phyloP scores from a whole-genome alignment of 2,888 invertebrate species.

The Gastracanthus pulcherrimus region DNA sequence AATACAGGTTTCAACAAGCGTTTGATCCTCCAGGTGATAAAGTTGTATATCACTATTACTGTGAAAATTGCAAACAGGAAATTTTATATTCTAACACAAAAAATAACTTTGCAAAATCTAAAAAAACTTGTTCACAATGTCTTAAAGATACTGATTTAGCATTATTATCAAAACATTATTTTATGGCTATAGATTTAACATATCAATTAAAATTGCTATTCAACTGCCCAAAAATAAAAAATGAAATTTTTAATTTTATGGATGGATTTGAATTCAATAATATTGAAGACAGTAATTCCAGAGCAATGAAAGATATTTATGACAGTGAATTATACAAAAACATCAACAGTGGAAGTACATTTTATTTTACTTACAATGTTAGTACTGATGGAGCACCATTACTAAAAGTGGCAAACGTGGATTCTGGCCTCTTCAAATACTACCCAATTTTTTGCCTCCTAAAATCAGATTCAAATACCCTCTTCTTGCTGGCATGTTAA shows the following conservation, averaged over 20 bases:
- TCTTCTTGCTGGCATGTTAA: not conserved
- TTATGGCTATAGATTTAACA: too few relatives aligned
- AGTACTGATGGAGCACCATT: constrained; percentile 15
- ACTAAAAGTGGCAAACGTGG: constrained; percentile 4
- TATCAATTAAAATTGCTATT: too few relatives aligned
- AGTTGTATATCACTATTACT: not conserved
- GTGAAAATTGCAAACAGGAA: not conserved
- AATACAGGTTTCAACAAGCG: too few relatives aligned
- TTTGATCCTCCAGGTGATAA: not conserved
- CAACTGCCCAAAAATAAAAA: not conserved
- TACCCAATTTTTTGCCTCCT: not conserved
- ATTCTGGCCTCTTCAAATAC: constrained; percentile 12
- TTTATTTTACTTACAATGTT: not conserved
- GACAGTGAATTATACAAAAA: not conserved
- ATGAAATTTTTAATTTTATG: not conserved
- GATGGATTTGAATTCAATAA: not conserved
- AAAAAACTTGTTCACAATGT: not conserved
- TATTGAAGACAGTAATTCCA: not conserved
- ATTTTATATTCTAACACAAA: not conserved
- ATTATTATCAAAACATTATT: not conserved
- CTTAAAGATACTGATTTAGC: not conserved
- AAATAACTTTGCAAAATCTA: not conserved
- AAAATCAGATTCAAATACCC: not conserved
- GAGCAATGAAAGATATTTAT: not conserved
- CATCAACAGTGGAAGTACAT: not conserved